Base-by-base conservation (phyloP, 2,113 vertebrate genomes). In the Zosterops borbonicus region DNA sequence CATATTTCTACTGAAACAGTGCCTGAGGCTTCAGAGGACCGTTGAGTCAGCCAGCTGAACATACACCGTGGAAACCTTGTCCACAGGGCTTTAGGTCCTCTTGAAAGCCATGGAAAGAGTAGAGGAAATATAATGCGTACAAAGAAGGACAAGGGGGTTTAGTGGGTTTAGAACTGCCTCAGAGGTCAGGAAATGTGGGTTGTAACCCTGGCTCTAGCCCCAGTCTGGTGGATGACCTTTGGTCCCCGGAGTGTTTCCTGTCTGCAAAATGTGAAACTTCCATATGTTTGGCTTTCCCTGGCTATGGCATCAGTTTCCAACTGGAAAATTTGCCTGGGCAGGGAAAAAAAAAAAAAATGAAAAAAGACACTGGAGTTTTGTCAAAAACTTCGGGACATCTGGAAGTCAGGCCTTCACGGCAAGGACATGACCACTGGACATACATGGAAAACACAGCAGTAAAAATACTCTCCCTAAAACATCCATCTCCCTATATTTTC, bases 271-370 rank as follows among this genome's bases (percentile, higher is more conserved):
- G 90, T 89, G 96, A 94, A 94, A 88, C 83, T 93, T 94, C 95
- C 95, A 95, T 97, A 94, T 97, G 96, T 94, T 96, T 96, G 92
- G 60, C 39, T 95, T 92, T 96, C 91, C 89, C 44, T 70, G 86
- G 64, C 79, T 63, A 47, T 90, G 96, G 96, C 96, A 97, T 95
- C 92, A 81, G 73, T 94, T 97, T 97, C 95, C 92, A 94, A 81
- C 68, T 86, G 86, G 95, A 97, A 97, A 96, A 76, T 92, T 89
- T 90, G 90, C 88, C 63, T 86, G 90, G 80, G 95, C 47, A 94
- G 68, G 16, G 46, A 0, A 3, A 24, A 13, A 69, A 59, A 59
- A 62, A 65, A 28, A 35, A 22, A 20, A 41, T 17, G 13, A 58
- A 39, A 55, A 71, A 77, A 41, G 49, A 90, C 90, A 85, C 25